Base-by-base conservation (phyloP, 2,797 vertebrate genomes). In the Falco cherrug region DNA sequence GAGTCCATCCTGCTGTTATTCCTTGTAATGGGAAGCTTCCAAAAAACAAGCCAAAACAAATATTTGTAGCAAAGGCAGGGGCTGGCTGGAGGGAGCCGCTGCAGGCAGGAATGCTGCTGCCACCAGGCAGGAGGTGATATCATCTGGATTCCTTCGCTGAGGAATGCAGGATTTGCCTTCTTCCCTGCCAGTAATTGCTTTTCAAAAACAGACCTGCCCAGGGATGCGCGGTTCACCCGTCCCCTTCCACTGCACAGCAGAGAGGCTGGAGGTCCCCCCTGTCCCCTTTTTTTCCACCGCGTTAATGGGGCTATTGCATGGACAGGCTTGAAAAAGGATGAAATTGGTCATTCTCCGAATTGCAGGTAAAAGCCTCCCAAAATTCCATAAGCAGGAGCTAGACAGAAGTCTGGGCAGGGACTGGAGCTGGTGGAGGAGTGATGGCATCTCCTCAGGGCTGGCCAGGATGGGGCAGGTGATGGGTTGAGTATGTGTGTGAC, bases 1-100 rank as follows among this genome's bases (percentile, higher is more conserved):
- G 77, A 84, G 78, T 11, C 83, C 88, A 57, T 87, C 96, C 96
- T 95, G 94, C 95, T 95, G 92, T 91, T 91, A 79, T 57, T 88
- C 76, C 87, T 91, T 89, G 47, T 37, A 33, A 79, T 65, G 70
- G 87, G 87, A 94, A 87, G 80, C 89, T 93, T 89, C 91, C 84
- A 54, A 17, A 43, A 25, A n/a, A 7, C 0, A 13, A 74, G 96
- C 97, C 97, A 97, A 97, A 83, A 3, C 61, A 96, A 97, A 97
- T 92, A 97, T 97, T 96, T 95, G 95, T 47, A 87, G 80, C 37
- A 45, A 26, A 76, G 92, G 89, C 89, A 79, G 89, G 78, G 79
- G 71, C 73, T 93, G 92, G 74, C 73, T 8, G 21, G 89, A 89
- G 83, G 67, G 85, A 95, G 69, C 9, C 0, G 5, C 6, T 18